Percentiles rank a stretch among this genome's conserved stretches.
These are phyloP conservation scores for Drosophila chauvacae DNA, from an alignment of 1,140 invertebrate genomes.

Conservation along the genomic window DNA sequence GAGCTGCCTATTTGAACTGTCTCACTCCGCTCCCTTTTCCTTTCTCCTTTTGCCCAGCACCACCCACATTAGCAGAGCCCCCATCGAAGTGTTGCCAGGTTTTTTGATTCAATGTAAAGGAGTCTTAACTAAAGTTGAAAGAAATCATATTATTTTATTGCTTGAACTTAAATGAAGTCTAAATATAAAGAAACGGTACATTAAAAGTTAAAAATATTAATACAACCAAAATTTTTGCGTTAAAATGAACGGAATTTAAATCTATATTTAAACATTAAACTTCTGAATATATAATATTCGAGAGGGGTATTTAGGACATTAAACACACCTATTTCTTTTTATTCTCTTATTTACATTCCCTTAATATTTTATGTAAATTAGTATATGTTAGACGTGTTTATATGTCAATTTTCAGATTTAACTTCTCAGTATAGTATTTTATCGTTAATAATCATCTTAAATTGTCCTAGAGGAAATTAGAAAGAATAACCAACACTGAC, in stretches of 20 bases:
- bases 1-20: constrained; percentile 33
- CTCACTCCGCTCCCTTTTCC: not conserved
- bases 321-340: too few species aligned
- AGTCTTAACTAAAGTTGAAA: not conserved
- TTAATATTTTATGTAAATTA: too few species aligned
- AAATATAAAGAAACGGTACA: not conserved
- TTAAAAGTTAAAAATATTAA: too few species aligned
- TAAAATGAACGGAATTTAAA: not conserved
- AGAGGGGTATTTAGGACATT: too few species aligned
- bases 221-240: not conserved
- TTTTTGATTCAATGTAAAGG: too few species aligned
- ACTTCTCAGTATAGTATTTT: not conserved
- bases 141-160: not conserved
- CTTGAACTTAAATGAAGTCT: not conserved
- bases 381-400: too few species aligned
- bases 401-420: not conserved
- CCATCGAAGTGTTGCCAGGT: not conserved
- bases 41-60: not conserved
- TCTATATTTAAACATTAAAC: too few species aligned
- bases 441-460: not conserved
- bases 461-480: too few species aligned
- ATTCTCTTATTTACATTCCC: too few species aligned
- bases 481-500: not conserved
- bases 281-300: too few species aligned
- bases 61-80: not conserved